Base-by-base conservation (phyloP, 2,888 invertebrate genomes). In the Drosophila monieri region DNA sequence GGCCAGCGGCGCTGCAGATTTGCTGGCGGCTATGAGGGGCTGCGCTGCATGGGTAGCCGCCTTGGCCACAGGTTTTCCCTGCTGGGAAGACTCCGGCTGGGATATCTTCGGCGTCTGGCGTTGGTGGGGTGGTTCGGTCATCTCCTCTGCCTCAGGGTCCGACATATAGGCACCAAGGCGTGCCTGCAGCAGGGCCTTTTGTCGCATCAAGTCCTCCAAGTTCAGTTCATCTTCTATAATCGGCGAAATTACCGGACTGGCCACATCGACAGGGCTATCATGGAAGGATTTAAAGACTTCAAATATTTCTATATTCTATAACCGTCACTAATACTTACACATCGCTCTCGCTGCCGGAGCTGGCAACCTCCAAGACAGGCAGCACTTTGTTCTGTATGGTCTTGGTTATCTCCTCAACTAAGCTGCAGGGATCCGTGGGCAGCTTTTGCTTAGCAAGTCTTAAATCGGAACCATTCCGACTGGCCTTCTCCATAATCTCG, bases 151-250 rank as follows among this genome's bases (percentile, higher is more conserved):
- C 49, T 93, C 93, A 32, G 94, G 94, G 71, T 95, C 95, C 0
- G 95, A 95, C 85, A 94, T 93, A 89, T 95, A 96, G 68, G 96
- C 96, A 47, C 95, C 95, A 48, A 96, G 92, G 35, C 95, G 93
- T 39, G 96, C 96, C 92, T 97, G 97, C 46, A 97, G 92, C 44
- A 95, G 83, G 85, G 96, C 97, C 92, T 97, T 97, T 90, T 97
- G 97, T 85, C 95, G 95, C 97, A 97, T 97, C 61, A 97, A 92
- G 76, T 97, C 97, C 88, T 97, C 97, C 27, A 97, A 91, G 89
- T 97, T 97, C 78, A 97, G 94, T 83, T 97, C 97, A 75, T 97
- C 97, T 89, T 97, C 97, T 61, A 96, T 95, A 61, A 95, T 94
- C 8, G 94, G 93, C 0, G 73, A 61, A 61, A 96, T 93, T 77